These are phyloP conservation scores for Spondyliosoma cantharus DNA, from an alignment of 2,797 vertebrate genomes.

Conservation along the genomic window DNA sequence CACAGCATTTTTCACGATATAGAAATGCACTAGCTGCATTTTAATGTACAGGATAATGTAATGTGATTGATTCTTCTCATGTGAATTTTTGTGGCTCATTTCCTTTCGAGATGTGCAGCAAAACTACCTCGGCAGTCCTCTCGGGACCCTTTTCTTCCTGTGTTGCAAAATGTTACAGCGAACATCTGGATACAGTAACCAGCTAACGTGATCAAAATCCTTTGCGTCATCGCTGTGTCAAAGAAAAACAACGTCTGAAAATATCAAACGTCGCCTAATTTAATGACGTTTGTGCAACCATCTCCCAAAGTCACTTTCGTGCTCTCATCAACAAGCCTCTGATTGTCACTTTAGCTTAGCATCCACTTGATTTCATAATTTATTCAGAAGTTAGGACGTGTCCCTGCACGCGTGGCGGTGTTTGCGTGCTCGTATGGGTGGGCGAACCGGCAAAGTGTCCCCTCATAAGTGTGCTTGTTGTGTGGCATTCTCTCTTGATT, in stretches of 20 bases:
- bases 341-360: slow-evolving; percentile 74
- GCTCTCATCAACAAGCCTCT: slow-evolving; percentile 68
- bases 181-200: background rate
- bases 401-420: slow-evolving; percentile 19
- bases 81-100: background rate
- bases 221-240: slow-evolving; percentile 8
- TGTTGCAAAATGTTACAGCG: background rate
- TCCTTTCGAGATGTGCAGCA: background rate
- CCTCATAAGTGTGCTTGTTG: slow-evolving; percentile 92
- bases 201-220: slow-evolving; percentile 13
- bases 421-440: slow-evolving; percentile 36
- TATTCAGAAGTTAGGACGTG: slow-evolving; percentile 84
- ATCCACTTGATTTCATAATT: slow-evolving; percentile 86
- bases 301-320: slow-evolving; percentile 63
- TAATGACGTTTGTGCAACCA: slow-evolving; percentile 39
- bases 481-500: slow-evolving; percentile 94
- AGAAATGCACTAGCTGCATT: slow-evolving; percentile 3
- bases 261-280: slow-evolving; percentile 30
- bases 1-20: background rate
- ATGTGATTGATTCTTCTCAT: background rate
- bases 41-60: background rate
- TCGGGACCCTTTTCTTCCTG: background rate
- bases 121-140: background rate
- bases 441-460: slow-evolving; percentile 80
- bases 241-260: slow-evolving; percentile 22